These are phyloP conservation scores for Caenorhabditis sp. DNA, from an alignment of 2,888 invertebrate genomes.

Conservation along the genomic window DNA sequence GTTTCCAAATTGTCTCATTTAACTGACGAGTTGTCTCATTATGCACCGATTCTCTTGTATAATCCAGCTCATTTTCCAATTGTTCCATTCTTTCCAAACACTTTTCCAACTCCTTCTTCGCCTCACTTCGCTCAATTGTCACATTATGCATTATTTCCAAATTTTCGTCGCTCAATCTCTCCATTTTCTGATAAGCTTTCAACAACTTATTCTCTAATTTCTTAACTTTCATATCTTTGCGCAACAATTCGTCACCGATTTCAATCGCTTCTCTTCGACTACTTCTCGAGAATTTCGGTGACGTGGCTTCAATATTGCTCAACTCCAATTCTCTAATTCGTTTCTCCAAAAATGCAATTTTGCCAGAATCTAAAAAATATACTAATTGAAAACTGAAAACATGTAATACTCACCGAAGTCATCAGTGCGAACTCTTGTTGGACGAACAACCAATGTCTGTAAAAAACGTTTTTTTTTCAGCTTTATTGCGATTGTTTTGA, in stretches of 20 bases:
- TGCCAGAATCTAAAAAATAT: not conserved
- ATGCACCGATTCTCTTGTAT: not conserved
- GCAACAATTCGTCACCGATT: slow-evolving; percentile 25
- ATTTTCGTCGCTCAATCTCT: slow-evolving; percentile 31
- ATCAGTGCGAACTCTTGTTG: not conserved
- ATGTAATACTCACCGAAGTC: not conserved
- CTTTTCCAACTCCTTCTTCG: slow-evolving; percentile 25
- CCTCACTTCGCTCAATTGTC: slow-evolving; percentile 25
- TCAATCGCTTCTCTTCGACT: slow-evolving; percentile 4
- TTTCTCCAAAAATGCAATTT: not conserved
- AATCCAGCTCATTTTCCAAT: slow-evolving; percentile 30
- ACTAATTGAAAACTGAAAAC: not conserved
- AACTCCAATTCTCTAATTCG: not conserved
- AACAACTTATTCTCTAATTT: slow-evolving; percentile 25
- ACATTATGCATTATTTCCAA: slow-evolving; percentile 19
- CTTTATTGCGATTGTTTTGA: no score
- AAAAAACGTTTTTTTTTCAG: no score
- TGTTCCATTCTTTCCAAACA: slow-evolving; percentile 22
- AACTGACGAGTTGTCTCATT: slow-evolving; percentile 26
- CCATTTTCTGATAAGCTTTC: slow-evolving; percentile 35
- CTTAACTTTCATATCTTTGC: slow-evolving; percentile 29
- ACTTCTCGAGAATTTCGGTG: not conserved
- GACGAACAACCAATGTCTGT: not conserved
- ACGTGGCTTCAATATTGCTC: not conserved
- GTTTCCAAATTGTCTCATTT: slow-evolving; percentile 35